These are phyloP conservation scores for Proales similis DNA, from an alignment of 1,140 invertebrate genomes.

Conservation along the genomic window DNA sequence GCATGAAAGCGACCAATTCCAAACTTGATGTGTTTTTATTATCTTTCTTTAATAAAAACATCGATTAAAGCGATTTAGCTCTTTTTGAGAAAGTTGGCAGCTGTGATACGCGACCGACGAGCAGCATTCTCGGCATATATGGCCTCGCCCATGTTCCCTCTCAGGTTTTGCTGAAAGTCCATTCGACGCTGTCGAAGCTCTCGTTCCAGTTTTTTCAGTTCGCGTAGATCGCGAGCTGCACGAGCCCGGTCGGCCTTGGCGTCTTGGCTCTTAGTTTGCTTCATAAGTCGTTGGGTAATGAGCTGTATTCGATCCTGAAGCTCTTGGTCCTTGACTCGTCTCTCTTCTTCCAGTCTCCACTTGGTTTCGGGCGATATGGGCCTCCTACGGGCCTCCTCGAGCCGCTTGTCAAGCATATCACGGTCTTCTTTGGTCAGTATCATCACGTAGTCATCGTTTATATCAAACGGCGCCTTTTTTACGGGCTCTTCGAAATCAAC, in stretches of 20 bases:
- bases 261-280: constrained; percentile 11
- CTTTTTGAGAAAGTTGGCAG: too few species aligned
- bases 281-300: background rate
- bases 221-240: constrained; percentile 25
- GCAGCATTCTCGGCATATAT: constrained; percentile 23
- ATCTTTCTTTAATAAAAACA: too few species aligned
- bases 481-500: constrained; percentile 47
- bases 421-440: constrained; percentile 49
- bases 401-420: constrained; percentile 39
- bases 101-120: too few species aligned
- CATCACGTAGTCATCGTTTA: constrained; percentile 46
- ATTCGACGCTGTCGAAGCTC: constrained; percentile 25
- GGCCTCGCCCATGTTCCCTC: constrained; percentile 9
- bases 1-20: too few species aligned
- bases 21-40: too few species aligned
- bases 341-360: constrained; percentile 45
- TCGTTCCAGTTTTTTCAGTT: constrained; percentile 22
- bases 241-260: constrained; percentile 18
- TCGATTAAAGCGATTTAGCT: too few species aligned
- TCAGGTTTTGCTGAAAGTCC: constrained; percentile 27
- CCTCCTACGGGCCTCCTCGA: constrained; percentile 37
- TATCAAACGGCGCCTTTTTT: constrained; percentile 47
- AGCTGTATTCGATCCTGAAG: constrained; percentile 30
- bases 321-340: constrained; percentile 17
- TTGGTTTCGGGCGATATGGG: constrained; percentile 44